Evolutionary conservation across 2,113 vertebrate genomes (phyloP).

Genomic region (Crotalus horridus): DNA sequence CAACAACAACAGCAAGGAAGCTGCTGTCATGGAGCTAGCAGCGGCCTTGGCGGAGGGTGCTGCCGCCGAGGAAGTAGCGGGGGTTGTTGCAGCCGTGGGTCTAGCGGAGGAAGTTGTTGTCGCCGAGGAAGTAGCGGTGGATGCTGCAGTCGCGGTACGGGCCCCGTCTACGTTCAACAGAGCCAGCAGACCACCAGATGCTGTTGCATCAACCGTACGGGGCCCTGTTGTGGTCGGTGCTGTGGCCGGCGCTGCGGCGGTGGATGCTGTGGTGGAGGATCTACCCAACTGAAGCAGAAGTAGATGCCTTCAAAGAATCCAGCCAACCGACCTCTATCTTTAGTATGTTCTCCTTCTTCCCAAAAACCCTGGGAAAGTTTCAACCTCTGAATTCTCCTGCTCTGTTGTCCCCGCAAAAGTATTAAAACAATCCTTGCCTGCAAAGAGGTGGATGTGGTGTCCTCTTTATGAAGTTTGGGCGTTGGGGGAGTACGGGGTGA

Average conservation of each 20-base stretch:
- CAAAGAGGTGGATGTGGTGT: not conserved
- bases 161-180: not conserved
- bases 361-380: not conserved
- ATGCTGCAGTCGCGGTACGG: rapidly evolving
- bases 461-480: not conserved
- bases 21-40: not conserved
- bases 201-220: not conserved
- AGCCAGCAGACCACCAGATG: not conserved
- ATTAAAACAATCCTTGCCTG: not conserved
- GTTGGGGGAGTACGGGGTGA: not conserved
- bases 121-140: not conserved
- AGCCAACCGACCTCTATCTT: rapidly evolving
- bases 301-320: not conserved
- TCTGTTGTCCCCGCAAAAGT: not conserved
- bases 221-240: not conserved
- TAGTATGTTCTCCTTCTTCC: not conserved
- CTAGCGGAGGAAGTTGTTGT: not conserved
- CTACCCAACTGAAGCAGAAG: not conserved
- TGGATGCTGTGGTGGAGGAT: not conserved
- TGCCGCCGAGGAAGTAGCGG: not conserved
- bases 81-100: not conserved
- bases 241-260: not conserved
- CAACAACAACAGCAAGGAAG: not conserved
- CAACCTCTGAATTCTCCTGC: not conserved
- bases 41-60: not conserved